Evolutionary conservation across 2,113 vertebrate species (phyloP), one percentile per base, ranked within the genome.

Genomic region (Pycnonotus jocosus): DNA sequence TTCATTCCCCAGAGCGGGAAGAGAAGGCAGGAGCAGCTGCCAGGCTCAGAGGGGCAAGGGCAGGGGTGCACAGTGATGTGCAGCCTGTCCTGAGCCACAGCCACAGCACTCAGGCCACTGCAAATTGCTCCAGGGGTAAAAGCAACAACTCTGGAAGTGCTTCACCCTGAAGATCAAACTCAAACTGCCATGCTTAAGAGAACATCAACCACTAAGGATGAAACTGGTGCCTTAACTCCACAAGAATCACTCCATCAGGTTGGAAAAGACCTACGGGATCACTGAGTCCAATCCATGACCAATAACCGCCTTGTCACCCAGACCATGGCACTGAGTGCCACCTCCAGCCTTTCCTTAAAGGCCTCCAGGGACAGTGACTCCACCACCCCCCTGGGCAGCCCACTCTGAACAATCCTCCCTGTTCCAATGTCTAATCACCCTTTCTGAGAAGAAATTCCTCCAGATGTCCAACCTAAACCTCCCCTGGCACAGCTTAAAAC

Each of bases 281-380:
- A 42, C 0, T 6, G 0, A 53, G 47, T 23, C 21, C 47, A 48
- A 11, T 3, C 40, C 11, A 3, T 31, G 47, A 35, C 13, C 9
- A 0, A 5, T 7, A 16, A 45, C 20, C 2, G 1, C 14, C 0
- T 0, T 23, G 40, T 27, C 47, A 54, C 4, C 20, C n/a, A 45
- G 10, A 18, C 13, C n/a, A 25, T 1, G 23, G 45, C 38, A 28
- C 45, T 18, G 24, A 60, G 61, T n/a, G 60, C 19, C 60, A 38
- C 0, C 0, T 30, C 44, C 77, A n/a, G 19, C 1, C 44, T 8
- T 27, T 58, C 37, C 57, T 23, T 19, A 4, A 27, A 12, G 21
- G 7, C 45, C 30, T 76, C 24, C 19, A 21, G 13, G 24, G 11
- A 81, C 0, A 0, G 28, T n/a, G 45, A n/a, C 33, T 30, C 3